phyloP scores from a whole-genome alignment of 2,888 invertebrate species.

The Ptychoptera contaminata region DNA sequence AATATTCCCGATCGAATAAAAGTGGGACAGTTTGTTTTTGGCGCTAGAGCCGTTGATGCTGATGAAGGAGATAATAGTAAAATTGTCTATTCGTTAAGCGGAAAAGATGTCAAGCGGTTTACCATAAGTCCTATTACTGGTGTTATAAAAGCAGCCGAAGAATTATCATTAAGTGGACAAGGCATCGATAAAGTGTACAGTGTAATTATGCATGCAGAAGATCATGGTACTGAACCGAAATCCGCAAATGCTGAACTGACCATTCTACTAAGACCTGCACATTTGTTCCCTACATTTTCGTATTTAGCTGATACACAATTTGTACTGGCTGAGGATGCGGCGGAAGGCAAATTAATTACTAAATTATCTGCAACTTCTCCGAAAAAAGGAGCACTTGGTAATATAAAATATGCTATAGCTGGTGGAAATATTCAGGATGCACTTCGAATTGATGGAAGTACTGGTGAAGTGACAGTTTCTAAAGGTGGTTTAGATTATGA shows the following conservation, averaged over 20 bases:
- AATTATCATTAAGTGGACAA: conserved; percentile 39
- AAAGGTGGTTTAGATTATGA: conserved; percentile 74
- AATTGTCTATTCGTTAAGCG: conserved; percentile 61
- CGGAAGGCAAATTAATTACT: conserved; percentile 60
- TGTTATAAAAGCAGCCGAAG: conserved; percentile 64
- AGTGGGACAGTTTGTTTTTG: conserved; percentile 75
- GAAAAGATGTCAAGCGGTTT: conserved; percentile 64
- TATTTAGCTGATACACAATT: conserved; percentile 55
- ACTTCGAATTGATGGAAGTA: conserved; percentile 59
- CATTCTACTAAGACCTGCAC: conserved; percentile 58
- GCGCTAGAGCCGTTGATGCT: conserved; percentile 70
- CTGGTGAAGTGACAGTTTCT: conserved; percentile 67
- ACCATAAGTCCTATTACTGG: conserved; percentile 66
- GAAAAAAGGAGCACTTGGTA: conserved; percentile 53
- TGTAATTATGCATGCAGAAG: conserved; percentile 62
- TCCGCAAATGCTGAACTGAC: conserved; percentile 60
- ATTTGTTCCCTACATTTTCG: conserved; percentile 66
- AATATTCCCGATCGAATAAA: conserved; percentile 69
- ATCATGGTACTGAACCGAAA: conserved; percentile 54
- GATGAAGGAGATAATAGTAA: conserved; percentile 71
- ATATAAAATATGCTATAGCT: conserved; percentile 66
- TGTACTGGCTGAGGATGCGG: conserved; percentile 62
- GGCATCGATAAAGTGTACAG: conserved; percentile 45
- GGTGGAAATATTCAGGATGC: conserved; percentile 89
- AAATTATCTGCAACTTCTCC: conserved; percentile 65